Percentiles rank a stretch among this genome's conserved stretches.
phyloP scores from a whole-genome alignment of 92 coral and sea anemone genomes.

The Plumapathes pennacea region DNA sequence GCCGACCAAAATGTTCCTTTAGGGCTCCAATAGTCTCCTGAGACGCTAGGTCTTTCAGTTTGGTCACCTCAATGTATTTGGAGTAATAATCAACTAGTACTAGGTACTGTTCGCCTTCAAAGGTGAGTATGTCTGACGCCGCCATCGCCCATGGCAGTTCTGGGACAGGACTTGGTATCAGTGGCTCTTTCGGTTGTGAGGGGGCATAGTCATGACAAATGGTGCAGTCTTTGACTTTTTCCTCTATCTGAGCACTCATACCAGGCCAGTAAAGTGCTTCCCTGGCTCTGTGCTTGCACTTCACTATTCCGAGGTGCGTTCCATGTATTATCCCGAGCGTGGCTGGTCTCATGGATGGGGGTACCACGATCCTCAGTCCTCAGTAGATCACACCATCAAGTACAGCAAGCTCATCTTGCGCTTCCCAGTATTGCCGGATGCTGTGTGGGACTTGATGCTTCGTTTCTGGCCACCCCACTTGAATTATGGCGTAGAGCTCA shows the following conservation, averaged over 20 bases:
- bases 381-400: constrained; percentile 22
- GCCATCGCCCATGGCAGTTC: constrained; percentile 57
- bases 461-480: constrained; percentile 39
- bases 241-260: constrained; percentile 45
- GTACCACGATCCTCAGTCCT: constrained; percentile 52
- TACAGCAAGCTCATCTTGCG: constrained; percentile 33
- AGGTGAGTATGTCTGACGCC: constrained; percentile 55
- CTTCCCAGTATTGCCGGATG: constrained; percentile 30
- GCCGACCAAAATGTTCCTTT: constrained; percentile 41
- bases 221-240: constrained; percentile 33
- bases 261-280: constrained; percentile 62
- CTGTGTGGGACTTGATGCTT: constrained; percentile 44
- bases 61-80: constrained; percentile 52
- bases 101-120: constrained; percentile 40
- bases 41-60: constrained; percentile 33
- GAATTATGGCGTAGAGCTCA: constrained; percentile 30
- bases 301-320: constrained; percentile 42
- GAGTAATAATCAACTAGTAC: constrained; percentile 56
- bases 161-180: constrained; percentile 48
- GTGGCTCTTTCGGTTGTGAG: constrained; percentile 46
- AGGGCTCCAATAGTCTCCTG: constrained; percentile 16
- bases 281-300: constrained; percentile 54
- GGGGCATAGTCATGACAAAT: constrained; percentile 39
- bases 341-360: constrained; percentile 45
- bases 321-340: constrained; percentile 43